A percentile compares a stretch with the other conserved stretches of the same genome.
These are phyloP conservation scores for Drosophila prostipennis DNA, from an alignment of 2,888 invertebrate genomes.

Conservation along the genomic window DNA sequence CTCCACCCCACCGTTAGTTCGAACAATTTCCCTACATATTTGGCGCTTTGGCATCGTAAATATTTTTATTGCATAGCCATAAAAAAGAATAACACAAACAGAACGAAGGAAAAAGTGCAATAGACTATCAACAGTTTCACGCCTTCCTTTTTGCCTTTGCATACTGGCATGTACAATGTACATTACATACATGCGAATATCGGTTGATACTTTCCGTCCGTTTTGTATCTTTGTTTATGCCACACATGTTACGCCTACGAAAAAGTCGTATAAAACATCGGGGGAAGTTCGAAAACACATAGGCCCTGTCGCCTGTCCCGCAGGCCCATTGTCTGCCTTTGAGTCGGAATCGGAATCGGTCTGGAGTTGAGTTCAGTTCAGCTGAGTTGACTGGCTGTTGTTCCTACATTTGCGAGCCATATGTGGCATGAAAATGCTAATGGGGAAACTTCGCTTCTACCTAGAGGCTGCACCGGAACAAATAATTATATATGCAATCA, in stretches of 20 bases:
- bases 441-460: conserved; percentile 41
- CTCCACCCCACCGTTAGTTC: conserved; percentile 30
- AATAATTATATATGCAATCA: no score
- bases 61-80: conserved; percentile 69
- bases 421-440: conserved; percentile 71
- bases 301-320: conserved; percentile 30
- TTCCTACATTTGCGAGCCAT: conserved; percentile 71
- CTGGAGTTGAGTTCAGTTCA: conserved; percentile 6
- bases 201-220: conserved; percentile 34
- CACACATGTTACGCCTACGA: conserved; percentile 78
- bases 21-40: conserved; percentile 56
- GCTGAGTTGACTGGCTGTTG: conserved; percentile 13
- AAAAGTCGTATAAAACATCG: conserved; percentile 59
- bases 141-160: conserved; percentile 54
- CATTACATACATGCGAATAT: conserved; percentile 4
- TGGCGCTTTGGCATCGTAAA: conserved; percentile 73
- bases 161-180: conserved; percentile 7
- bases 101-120: conserved; percentile 59
- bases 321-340: conserved; percentile 44
- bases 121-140: conserved; percentile 75
- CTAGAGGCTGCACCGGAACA: conserved; percentile 10
- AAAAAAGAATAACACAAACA: conserved; percentile 46
- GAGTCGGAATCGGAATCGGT: conserved; percentile 9
- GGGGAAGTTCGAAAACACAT: conserved; percentile 30
- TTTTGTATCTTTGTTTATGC: conserved; percentile 67